Percentiles rank a stretch among this genome's conserved stretches.
Evolutionary conservation across 2,888 invertebrate genomes (phyloP).

Genomic region (Dysmachus trigonus): DNA sequence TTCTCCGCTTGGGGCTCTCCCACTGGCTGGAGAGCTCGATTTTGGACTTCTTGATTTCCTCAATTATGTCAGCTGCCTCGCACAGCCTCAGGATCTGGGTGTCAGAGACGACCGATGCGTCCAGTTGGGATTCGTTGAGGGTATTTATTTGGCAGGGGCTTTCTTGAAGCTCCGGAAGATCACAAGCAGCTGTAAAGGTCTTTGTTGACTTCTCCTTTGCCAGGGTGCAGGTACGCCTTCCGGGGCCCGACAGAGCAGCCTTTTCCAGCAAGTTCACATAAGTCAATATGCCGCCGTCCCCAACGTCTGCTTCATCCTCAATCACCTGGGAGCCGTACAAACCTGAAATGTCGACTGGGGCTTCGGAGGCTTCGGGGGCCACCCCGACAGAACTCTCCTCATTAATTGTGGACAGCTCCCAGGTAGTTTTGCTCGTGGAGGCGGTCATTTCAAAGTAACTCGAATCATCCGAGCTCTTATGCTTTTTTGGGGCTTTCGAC

Average conservation of each 20-base stretch:
- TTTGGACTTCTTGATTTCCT: conserved; percentile 8
- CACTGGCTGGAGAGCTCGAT: conserved; percentile 28
- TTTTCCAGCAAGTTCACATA: not conserved
- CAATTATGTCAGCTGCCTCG: conserved; percentile 38
- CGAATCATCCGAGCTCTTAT: not conserved
- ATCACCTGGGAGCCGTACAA: not conserved
- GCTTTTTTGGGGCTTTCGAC: conserved; percentile 1
- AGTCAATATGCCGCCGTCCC: not conserved
- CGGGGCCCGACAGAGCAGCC: not conserved
- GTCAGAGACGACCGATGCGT: not conserved
- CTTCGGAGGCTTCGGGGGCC: not conserved
- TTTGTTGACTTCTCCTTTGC: not conserved
- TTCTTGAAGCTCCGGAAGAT: not conserved
- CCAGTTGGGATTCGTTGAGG: not conserved
- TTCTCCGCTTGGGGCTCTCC: conserved; percentile 14
- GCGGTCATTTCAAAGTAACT: not conserved
- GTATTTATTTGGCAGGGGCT: not conserved
- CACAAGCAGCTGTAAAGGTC: not conserved
- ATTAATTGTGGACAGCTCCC: not conserved
- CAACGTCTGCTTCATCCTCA: not conserved
- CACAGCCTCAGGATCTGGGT: conserved; percentile 21
- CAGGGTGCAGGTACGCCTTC: not conserved
- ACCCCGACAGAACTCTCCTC: not conserved
- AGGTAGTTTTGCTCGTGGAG: not conserved
- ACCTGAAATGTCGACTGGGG: not conserved